Percentiles rank a stretch among this genome's conserved stretches.
These are phyloP conservation scores for Lacanobia oleracea DNA, from an alignment of 2,888 invertebrate genomes.

Conservation along the genomic window DNA sequence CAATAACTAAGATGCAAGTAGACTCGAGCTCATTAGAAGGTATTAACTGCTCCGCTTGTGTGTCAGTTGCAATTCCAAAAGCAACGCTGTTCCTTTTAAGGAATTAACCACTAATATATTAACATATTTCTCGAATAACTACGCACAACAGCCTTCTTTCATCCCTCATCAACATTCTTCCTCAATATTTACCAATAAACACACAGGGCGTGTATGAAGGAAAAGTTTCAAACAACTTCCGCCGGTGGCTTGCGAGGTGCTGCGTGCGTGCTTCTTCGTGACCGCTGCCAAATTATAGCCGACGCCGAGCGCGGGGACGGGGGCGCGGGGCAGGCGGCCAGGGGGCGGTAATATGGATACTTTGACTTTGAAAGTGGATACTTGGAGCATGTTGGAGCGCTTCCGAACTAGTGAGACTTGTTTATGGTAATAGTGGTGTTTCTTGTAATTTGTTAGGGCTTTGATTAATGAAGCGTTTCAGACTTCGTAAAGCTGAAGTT, in stretches of 20 bases:
- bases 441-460: slow-evolving; percentile 53
- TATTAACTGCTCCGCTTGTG: slow-evolving; percentile 9
- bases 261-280: slow-evolving; percentile 66
- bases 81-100: neutral
- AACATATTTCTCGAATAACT: neutral
- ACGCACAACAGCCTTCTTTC: slow-evolving; percentile 7
- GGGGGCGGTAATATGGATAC: slow-evolving; percentile 60
- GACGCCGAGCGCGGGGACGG: slow-evolving; percentile 33
- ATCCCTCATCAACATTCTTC: slow-evolving; percentile 19
- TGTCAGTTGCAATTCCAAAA: slow-evolving; percentile 18
- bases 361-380: slow-evolving; percentile 69
- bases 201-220: slow-evolving; percentile 63
- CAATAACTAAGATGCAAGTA: neutral
- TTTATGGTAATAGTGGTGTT: slow-evolving; percentile 54
- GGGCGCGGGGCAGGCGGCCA: neutral
- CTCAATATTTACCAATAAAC: slow-evolving; percentile 65
- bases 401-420: slow-evolving; percentile 53
- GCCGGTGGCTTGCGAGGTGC: slow-evolving; percentile 54
- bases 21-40: neutral
- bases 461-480: slow-evolving; percentile 38
- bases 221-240: slow-evolving; percentile 67
- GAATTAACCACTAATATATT: neutral
- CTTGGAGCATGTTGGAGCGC: slow-evolving; percentile 61
- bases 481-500: slow-evolving; percentile 16
- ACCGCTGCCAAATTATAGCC: slow-evolving; percentile 61